These are phyloP conservation scores for Gadopsis marmoratus DNA, from an alignment of 2,797 vertebrate genomes.

Conservation along the genomic window DNA sequence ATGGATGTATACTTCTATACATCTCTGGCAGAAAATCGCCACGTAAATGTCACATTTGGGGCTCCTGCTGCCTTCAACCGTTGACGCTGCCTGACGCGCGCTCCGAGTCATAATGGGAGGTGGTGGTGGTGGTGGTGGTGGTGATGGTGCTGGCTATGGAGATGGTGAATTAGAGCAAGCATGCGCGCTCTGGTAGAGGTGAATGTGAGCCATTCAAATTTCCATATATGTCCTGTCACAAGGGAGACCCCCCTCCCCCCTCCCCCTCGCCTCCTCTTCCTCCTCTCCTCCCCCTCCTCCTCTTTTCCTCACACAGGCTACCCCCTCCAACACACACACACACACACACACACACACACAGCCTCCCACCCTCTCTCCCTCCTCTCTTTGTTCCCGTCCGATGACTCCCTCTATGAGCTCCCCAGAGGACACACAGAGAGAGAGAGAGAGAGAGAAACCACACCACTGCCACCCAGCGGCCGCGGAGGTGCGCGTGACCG, in stretches of 20 bases:
- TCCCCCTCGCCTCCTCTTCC: too few species aligned
- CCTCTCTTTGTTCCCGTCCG: constrained; percentile 76
- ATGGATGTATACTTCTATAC: constrained; percentile 9
- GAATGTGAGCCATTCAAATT: constrained; percentile 74
- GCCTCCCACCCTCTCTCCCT: constrained; percentile 33
- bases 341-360: constrained; percentile 16
- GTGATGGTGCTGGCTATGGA: constrained; percentile 20
- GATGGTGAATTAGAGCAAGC: constrained; percentile 51
- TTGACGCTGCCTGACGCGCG: constrained; percentile 13
- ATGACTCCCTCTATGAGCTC: constrained; percentile 52
- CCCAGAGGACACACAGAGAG: constrained; percentile 38
- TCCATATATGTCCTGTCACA: constrained; percentile 73
- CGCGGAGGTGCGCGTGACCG: constrained; percentile 39
- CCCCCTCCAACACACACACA: constrained; percentile 14
- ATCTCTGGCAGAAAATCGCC: constrained; percentile 25
- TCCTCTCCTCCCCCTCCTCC: constrained; percentile 27
- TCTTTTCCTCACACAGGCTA: neutral
- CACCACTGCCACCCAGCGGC: constrained; percentile 88
- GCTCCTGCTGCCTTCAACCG: constrained; percentile 8
- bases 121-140: constrained; percentile 9
- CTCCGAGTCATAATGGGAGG: constrained; percentile 27
- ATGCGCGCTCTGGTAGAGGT: constrained; percentile 49
- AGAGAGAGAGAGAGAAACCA: constrained; percentile 61
- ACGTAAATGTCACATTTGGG: constrained; percentile 31
- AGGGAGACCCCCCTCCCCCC: constrained; percentile 45